Evolutionary conservation across 2,888 invertebrate species (phyloP).

Genomic region (Apodemia mormo): DNA sequence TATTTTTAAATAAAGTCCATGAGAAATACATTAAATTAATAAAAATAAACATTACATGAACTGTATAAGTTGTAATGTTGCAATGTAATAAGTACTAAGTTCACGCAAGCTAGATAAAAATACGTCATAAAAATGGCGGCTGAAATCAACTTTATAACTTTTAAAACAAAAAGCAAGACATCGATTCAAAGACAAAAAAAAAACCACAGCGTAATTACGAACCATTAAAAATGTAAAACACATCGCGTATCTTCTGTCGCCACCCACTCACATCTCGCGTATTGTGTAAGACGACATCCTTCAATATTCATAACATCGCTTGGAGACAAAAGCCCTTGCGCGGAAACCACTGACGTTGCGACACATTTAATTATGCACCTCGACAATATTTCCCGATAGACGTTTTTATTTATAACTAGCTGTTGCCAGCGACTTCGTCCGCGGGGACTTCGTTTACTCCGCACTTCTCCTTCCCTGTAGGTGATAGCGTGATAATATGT

Average conservation of each 20-base stretch:
- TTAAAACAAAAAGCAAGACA: neutral
- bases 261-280: slow-evolving; percentile 11
- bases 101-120: neutral
- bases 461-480: no score
- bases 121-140: neutral
- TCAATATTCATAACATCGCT: neutral
- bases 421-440: no score
- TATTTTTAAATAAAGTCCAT: no score
- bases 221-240: slow-evolving; percentile 18
- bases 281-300: slow-evolving; percentile 9
- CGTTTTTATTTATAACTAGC: no score
- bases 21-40: no score
- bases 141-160: neutral
- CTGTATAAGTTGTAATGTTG: no score
- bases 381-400: neutral
- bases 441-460: no score
- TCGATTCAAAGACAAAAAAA: neutral
- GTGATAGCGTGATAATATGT: no score
- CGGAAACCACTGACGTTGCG: neutral
- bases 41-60: no score
- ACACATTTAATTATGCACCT: neutral
- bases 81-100: no score
- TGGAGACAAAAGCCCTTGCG: slow-evolving; percentile 4
- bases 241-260: slow-evolving; percentile 13
- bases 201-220: slow-evolving; percentile 4